A percentile compares a stretch with the other conserved stretches of the same genome.
Conservation (phyloP, 2,888 invertebrate genomes). For the Petrolisthes manimaculis region DNA sequence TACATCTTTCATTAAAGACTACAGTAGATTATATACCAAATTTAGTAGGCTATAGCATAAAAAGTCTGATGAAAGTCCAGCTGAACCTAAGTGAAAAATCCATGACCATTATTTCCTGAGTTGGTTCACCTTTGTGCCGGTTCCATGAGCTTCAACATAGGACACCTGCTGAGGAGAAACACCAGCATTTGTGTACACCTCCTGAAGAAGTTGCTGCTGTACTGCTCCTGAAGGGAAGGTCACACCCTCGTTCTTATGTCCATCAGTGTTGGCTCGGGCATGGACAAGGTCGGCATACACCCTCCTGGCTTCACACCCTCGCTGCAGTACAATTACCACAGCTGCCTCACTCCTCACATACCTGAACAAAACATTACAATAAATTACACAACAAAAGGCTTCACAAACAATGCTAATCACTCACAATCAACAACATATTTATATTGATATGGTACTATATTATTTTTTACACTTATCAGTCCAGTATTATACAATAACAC, state of each 20-base stretch:
- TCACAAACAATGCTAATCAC: neutral
- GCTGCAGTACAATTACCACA: conserved; percentile 85
- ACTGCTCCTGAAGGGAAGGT: conserved; percentile 85
- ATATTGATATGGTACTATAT: neutral
- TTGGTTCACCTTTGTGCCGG: conserved; percentile 86
- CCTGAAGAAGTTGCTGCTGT: conserved; percentile 79
- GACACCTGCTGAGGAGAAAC: conserved; percentile 85
- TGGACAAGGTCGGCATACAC: conserved; percentile 89
- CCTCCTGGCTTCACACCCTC: conserved; percentile 80
- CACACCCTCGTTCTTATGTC: conserved; percentile 89
- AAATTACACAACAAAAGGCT: neutral
- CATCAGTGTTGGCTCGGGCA: conserved; percentile 93
- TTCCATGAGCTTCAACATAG: conserved; percentile 98
- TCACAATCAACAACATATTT: neutral
- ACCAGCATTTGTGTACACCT: conserved; percentile 87
- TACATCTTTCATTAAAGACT: too few relatives aligned
- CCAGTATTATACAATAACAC: too few relatives aligned
- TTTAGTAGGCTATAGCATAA: too few relatives aligned
- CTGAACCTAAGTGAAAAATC: too few relatives aligned
- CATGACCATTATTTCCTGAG: too few relatives aligned
- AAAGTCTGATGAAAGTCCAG: too few relatives aligned
- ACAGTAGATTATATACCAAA: too few relatives aligned
- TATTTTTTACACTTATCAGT: neutral
- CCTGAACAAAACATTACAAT: conserved; percentile 72
- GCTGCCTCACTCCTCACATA: conserved; percentile 93